A percentile compares a stretch with the other conserved stretches of the same genome.
phyloP scores from a whole-genome alignment of 2,888 invertebrate genomes.

The Standfussiana lucernea region DNA sequence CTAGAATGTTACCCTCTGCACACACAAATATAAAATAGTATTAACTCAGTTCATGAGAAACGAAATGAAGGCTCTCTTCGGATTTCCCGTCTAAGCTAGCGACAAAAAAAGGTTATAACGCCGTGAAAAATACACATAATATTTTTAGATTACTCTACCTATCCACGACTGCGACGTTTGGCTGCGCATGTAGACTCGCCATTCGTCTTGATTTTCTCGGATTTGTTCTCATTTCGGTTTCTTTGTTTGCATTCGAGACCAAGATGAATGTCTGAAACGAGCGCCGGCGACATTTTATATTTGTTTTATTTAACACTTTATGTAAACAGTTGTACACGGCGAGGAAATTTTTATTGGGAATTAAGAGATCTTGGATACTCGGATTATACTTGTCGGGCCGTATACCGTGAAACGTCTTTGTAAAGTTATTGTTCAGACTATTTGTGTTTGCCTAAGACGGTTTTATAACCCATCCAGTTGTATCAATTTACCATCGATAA shows the following conservation, averaged over 20 bases:
- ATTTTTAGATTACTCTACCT: slow-evolving; percentile 60
- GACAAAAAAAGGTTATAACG: slow-evolving; percentile 46
- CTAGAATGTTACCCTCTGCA: slow-evolving; percentile 1
- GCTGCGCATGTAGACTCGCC: slow-evolving; percentile 34
- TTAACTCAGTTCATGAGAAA: slow-evolving; percentile 32
- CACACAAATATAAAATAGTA: slow-evolving; percentile 13
- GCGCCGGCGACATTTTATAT: slow-evolving; percentile 23
- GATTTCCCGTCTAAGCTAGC: slow-evolving; percentile 33
- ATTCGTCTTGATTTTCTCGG: slow-evolving; percentile 50
- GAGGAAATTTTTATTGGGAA: slow-evolving; percentile 5
- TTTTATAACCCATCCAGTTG: neutral
- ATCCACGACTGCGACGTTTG: slow-evolving; percentile 27
- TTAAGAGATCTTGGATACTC: neutral
- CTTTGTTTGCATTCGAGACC: slow-evolving; percentile 46
- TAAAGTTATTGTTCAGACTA: neutral
- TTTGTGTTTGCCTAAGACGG: no score
- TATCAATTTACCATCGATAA: neutral
- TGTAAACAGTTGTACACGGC: slow-evolving; percentile 12
- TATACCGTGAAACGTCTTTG: neutral
- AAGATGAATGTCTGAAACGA: slow-evolving; percentile 36
- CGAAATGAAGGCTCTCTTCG: slow-evolving; percentile 21
- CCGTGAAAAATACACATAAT: slow-evolving; percentile 60
- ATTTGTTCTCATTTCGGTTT: slow-evolving; percentile 48
- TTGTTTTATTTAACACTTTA: slow-evolving; percentile 44
- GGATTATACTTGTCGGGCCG: neutral